A percentile compares a stretch with the other conserved stretches of the same genome.
Evolutionary conservation across 1,140 invertebrate species (phyloP).

Genomic region (Drosophila takahashii): DNA sequence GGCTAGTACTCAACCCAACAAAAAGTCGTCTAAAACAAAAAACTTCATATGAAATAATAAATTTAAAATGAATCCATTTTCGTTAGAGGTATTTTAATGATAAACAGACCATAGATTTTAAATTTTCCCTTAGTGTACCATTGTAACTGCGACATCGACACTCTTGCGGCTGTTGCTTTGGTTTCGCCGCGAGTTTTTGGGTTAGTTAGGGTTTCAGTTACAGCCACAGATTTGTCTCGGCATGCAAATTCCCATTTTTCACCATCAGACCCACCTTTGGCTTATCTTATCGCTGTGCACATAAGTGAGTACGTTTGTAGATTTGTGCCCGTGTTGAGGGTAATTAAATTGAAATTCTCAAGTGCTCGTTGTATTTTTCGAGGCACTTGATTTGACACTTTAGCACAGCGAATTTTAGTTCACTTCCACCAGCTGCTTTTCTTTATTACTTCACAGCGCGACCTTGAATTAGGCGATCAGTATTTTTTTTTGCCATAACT

Average conservation of each 20-base stretch:
- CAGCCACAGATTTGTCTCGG: constrained; percentile 43
- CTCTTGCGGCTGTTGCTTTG: constrained; percentile 22
- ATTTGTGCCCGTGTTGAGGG: constrained; percentile 28
- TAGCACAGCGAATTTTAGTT: constrained; percentile 13
- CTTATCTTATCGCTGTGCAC: constrained; percentile 48
- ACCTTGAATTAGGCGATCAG: constrained; percentile 57
- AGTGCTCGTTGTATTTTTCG: constrained; percentile 23
- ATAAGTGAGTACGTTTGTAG: constrained; percentile 5
- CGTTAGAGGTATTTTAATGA: too few species aligned
- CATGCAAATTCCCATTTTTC: constrained; percentile 45
- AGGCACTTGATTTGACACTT: constrained; percentile 26
- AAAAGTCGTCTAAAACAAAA: too few species aligned
- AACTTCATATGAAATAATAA: too few species aligned
- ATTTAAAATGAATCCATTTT: too few species aligned
- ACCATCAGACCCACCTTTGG: constrained; percentile 33
- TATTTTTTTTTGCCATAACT: constrained; percentile 34
- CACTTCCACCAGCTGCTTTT: constrained; percentile 15
- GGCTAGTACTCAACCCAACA: too few species aligned
- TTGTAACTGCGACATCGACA: constrained; percentile 14
- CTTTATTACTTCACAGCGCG: constrained; percentile 25
- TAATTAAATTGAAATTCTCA: constrained; percentile 56
- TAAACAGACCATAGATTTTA: too few species aligned
- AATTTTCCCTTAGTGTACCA: neutral
- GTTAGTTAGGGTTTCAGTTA: constrained; percentile 38
- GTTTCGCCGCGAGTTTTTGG: constrained; percentile 24